phyloP scores from a whole-genome alignment of 2,888 invertebrate genomes.

The Scelioninae gen. 1 region DNA sequence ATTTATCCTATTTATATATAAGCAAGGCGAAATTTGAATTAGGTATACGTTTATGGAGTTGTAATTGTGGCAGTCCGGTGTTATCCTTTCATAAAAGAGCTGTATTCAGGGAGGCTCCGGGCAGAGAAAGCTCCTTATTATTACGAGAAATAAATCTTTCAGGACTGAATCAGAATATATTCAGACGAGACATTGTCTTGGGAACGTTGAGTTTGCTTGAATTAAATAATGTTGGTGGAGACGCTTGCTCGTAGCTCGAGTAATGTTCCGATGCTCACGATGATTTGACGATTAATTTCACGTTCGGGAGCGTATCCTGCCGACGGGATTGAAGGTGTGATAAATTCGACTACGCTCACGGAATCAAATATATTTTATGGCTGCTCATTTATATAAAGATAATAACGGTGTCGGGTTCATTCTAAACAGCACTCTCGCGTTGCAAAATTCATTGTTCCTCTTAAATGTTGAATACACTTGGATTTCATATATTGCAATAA shows the following conservation, averaged over 20 bases:
- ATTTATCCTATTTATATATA: slow-evolving; percentile 20
- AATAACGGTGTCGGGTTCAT: slow-evolving; percentile 42
- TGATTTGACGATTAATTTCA: slow-evolving; percentile 61
- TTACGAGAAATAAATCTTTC: slow-evolving; percentile 73
- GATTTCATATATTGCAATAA: slow-evolving; percentile 55
- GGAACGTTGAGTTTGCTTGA: slow-evolving; percentile 47
- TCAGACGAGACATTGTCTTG: slow-evolving; percentile 70
- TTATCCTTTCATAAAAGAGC: slow-evolving; percentile 62
- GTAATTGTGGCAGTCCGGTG: slow-evolving; percentile 57
- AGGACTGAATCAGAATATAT: slow-evolving; percentile 72
- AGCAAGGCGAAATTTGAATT: slow-evolving; percentile 11
- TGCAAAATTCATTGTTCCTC: slow-evolving; percentile 51
- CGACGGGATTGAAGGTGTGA: slow-evolving; percentile 45
- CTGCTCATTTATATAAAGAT: slow-evolving; percentile 47
- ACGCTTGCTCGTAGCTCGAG: no score
- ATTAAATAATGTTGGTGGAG: slow-evolving; percentile 53
- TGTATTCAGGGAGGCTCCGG: slow-evolving; percentile 62
- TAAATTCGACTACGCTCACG: slow-evolving; percentile 35
- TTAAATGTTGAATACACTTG: slow-evolving; percentile 52
- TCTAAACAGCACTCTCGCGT: slow-evolving; percentile 33
- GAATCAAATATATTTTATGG: slow-evolving; percentile 56
- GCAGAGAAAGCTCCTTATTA: slow-evolving; percentile 70
- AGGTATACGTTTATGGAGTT: slow-evolving; percentile 39
- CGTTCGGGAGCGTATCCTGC: slow-evolving; percentile 32
- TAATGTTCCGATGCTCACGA: slow-evolving; percentile 44